phyloP scores from a whole-genome alignment of 2,113 vertebrate species.

The Alectura lathami region DNA sequence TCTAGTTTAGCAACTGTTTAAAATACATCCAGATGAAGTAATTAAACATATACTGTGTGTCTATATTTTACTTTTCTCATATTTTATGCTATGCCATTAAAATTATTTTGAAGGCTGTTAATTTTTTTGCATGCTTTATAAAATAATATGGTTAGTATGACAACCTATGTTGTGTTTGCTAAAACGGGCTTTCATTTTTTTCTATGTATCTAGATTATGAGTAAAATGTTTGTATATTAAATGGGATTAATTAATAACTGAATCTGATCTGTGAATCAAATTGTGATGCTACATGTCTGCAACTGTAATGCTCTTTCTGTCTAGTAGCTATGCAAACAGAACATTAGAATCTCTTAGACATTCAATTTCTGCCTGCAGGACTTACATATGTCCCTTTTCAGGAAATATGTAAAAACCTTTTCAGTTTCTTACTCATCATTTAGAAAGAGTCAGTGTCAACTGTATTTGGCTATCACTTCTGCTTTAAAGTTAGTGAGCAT shows the following conservation, averaged over 20 bases:
- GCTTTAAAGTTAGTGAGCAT: not conserved
- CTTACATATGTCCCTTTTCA: not conserved
- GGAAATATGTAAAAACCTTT: not conserved
- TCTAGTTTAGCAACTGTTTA: not conserved
- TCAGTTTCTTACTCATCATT: not conserved
- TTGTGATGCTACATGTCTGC: not conserved
- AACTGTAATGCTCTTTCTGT: not conserved
- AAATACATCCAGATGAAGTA: not conserved
- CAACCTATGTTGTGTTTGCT: not conserved
- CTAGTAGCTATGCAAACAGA: not conserved
- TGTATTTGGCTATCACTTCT: not conserved
- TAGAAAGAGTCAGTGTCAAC: not conserved
- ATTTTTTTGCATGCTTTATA: not conserved
- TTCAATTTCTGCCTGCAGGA: not conserved
- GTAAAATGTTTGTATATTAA: not conserved
- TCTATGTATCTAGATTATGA: not conserved
- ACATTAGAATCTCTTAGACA: not conserved
- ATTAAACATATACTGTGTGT: not conserved
- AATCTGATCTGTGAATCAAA: not conserved
- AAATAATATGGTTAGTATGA: not conserved
- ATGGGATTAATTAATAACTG: not conserved
- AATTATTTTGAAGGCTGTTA: not conserved
- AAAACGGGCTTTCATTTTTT: not conserved
- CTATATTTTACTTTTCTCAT: not conserved
- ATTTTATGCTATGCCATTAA: not conserved